Evolutionary conservation across 2,797 vertebrate species (phyloP).

Genomic region (Tauraco hartlaubi): DNA sequence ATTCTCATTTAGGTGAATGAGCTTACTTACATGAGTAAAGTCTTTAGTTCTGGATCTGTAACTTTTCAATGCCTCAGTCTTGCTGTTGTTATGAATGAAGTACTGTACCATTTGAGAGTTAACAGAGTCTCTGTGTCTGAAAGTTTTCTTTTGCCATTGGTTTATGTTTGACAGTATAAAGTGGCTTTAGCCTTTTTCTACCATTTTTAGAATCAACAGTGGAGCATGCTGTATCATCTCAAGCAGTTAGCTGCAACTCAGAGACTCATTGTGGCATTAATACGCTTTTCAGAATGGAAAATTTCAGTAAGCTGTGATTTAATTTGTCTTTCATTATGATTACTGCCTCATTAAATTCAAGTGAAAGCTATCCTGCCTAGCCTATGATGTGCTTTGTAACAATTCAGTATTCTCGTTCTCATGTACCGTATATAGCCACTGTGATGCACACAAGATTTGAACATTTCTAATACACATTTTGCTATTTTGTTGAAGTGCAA

Average conservation of each 20-base stretch:
- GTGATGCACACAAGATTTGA: background rate
- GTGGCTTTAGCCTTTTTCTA: constrained; percentile 39
- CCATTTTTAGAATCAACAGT: background rate
- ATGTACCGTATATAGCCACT: background rate
- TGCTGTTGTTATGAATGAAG: constrained; percentile 13
- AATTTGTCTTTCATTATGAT: constrained; percentile 52
- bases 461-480: background rate
- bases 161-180: background rate
- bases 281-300: constrained; percentile 58
- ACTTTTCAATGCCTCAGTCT: background rate
- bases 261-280: constrained; percentile 28
- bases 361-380: constrained; percentile 14
- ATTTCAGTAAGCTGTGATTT: constrained; percentile 46
- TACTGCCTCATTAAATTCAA: constrained; percentile 69
- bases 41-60: background rate
- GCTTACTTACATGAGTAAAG: background rate
- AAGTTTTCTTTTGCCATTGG: constrained; percentile 18
- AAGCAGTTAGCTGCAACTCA: background rate
- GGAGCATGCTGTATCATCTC: constrained; percentile 51
- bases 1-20: background rate
- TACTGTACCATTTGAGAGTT: constrained; percentile 3
- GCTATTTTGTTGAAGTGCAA: background rate
- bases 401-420: background rate
- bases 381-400: background rate
- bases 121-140: background rate